phyloP scores from a whole-genome alignment of 2,888 invertebrate species.

The Cantharis rustica region DNA sequence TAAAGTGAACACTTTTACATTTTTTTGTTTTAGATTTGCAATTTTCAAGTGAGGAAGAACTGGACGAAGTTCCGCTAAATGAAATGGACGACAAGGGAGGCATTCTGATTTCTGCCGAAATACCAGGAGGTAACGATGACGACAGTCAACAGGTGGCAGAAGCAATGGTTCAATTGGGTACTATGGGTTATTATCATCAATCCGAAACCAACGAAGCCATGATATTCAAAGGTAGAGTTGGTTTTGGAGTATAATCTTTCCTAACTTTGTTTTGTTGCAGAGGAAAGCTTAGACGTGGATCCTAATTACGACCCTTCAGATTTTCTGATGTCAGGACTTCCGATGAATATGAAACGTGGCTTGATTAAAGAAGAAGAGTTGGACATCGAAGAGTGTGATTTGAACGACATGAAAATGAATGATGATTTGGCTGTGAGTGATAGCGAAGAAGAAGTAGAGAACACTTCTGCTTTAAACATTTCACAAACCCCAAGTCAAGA shows the following conservation, averaged over 20 bases:
- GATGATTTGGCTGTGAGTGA: conserved; percentile 79
- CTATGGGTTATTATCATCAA: conserved; percentile 66
- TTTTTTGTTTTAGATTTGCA: conserved; percentile 62
- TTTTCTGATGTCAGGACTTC: conserved; percentile 68
- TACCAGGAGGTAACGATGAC: conserved; percentile 39
- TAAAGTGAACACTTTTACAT: background rate
- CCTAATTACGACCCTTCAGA: conserved; percentile 87
- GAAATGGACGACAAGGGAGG: conserved; percentile 58
- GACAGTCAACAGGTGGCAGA: conserved; percentile 72
- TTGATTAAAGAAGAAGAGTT: conserved; percentile 38
- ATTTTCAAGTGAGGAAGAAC: conserved; percentile 73
- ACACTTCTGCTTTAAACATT: conserved; percentile 34
- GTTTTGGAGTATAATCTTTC: background rate
- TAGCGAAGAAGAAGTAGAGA: conserved; percentile 67
- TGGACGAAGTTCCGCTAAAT: conserved; percentile 65
- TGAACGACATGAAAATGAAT: conserved; percentile 65
- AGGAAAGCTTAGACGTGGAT: conserved; percentile 77
- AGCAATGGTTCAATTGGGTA: conserved; percentile 75
- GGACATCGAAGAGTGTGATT: conserved; percentile 45
- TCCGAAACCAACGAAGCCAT: conserved; percentile 44
- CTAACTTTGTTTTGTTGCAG: conserved; percentile 50
- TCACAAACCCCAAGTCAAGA: conserved; percentile 54
- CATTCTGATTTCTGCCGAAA: conserved; percentile 55
- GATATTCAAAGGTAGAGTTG: conserved; percentile 45
- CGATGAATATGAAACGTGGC: conserved; percentile 38